Percentiles rank a stretch among this genome's conserved stretches.
Conservation (phyloP, 2,888 invertebrate species). For the Andrena camellia region DNA sequence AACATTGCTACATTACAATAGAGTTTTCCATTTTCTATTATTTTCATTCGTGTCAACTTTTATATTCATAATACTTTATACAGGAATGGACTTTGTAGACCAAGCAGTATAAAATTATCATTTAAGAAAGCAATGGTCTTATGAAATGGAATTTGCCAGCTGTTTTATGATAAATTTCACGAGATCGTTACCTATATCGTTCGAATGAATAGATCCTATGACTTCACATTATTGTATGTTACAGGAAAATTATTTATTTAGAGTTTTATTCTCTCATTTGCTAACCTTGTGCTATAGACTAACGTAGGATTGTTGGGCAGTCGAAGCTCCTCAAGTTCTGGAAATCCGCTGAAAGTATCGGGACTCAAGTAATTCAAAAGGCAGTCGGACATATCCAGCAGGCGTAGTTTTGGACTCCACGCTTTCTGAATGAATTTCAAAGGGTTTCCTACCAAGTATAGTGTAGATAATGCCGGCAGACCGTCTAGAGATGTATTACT, state of each 20-base stretch:
- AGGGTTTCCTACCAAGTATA: constrained; percentile 89
- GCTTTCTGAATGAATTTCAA: constrained; percentile 77
- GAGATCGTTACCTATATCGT: no score
- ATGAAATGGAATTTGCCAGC: no score
- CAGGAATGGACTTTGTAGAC: no score
- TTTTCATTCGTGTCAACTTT: not conserved
- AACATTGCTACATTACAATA: not conserved
- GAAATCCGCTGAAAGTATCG: constrained; percentile 76
- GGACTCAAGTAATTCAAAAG: constrained; percentile 77
- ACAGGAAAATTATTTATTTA: not conserved
- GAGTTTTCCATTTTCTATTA: not conserved
- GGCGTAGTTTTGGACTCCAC: constrained; percentile 75
- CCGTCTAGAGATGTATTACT: constrained; percentile 88
- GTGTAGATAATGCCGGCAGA: constrained; percentile 88
- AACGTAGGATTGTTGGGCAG: constrained; percentile 80
- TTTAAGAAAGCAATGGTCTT: no score
- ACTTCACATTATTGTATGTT: not conserved
- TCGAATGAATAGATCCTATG: no score
- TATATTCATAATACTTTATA: not conserved
- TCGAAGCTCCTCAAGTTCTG: constrained; percentile 78
- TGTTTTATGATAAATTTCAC: no score
- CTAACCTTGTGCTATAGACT: constrained; percentile 79
- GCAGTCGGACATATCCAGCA: constrained; percentile 81
- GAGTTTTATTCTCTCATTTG: not conserved
- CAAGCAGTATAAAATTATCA: no score